Conservation (phyloP, 2,797 vertebrate genomes). For the Furcifer pardalis region DNA sequence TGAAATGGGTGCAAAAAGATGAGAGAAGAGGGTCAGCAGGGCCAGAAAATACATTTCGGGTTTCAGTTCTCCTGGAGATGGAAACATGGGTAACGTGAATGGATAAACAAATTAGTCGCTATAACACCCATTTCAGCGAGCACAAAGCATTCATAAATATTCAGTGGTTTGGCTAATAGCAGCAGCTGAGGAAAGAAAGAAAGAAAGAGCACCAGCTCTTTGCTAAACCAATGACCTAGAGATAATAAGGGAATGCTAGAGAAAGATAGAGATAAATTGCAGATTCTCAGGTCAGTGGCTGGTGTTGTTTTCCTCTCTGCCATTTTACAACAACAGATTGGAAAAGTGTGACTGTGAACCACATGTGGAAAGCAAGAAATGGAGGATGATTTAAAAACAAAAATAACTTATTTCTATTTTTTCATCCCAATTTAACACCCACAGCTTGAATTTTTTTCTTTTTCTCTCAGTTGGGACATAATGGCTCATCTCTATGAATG, state of each 20-base stretch:
- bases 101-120: conserved; percentile 56
- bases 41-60: conserved; percentile 42
- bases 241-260: conserved; percentile 21
- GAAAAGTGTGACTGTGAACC: conserved; percentile 24
- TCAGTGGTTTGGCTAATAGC: conserved; percentile 27
- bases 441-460: neutral
- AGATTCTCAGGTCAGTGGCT: conserved; percentile 36
- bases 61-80: conserved; percentile 32
- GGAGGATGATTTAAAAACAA: neutral
- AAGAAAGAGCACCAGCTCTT: neutral
- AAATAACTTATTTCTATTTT: neutral
- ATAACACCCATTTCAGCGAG: conserved; percentile 21
- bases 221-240: conserved; percentile 36
- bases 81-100: conserved; percentile 13
- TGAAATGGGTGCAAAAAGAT: conserved; percentile 1
- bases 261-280: conserved; percentile 36
- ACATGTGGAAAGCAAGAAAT: conserved; percentile 23
- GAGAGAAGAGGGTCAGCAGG: conserved; percentile 37
- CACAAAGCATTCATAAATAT: conserved; percentile 42
- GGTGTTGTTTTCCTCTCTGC: conserved; percentile 13
- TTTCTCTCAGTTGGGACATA: neutral
- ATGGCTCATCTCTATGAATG: neutral
- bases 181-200: neutral
- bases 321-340: conserved; percentile 19
- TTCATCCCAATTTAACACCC: neutral